phyloP scores from a whole-genome alignment of 2,113 vertebrate species.

The Rhea pennata region DNA sequence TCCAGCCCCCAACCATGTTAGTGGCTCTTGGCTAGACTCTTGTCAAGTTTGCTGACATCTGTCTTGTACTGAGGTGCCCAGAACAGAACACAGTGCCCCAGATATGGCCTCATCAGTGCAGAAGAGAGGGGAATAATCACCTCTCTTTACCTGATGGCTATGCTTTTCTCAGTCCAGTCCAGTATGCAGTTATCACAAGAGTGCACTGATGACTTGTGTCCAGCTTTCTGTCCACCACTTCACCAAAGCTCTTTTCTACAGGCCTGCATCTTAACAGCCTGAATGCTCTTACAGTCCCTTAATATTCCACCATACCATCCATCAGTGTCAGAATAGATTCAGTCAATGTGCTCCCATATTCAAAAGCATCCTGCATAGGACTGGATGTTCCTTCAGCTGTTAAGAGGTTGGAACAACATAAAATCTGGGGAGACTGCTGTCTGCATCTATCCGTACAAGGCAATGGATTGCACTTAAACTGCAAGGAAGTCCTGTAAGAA shows the following conservation, averaged over 20 bases:
- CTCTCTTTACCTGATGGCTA: background rate
- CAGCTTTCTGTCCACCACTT: background rate
- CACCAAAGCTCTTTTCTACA: background rate
- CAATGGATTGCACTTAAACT: background rate
- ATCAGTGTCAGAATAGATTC: background rate
- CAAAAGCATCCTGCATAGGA: background rate
- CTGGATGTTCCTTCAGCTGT: background rate
- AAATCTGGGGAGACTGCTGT: background rate
- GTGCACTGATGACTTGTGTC: background rate
- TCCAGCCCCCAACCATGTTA: rapidly evolving
- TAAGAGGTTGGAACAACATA: background rate
- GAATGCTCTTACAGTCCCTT: background rate
- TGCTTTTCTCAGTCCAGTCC: background rate
- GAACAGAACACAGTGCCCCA: background rate
- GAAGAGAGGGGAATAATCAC: background rate
- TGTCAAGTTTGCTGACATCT: background rate
- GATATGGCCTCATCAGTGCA: background rate
- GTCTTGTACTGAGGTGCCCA: background rate
- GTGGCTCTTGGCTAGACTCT: background rate
- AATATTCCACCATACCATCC: background rate
- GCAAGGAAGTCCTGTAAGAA: background rate
- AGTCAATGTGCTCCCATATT: background rate
- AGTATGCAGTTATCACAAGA: background rate
- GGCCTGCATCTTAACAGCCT: background rate
- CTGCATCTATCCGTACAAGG: rapidly evolving